Percentiles rank a stretch among this genome's conserved stretches.
phyloP scores from a whole-genome alignment of 2,797 vertebrate species.

The Falco concolor region DNA sequence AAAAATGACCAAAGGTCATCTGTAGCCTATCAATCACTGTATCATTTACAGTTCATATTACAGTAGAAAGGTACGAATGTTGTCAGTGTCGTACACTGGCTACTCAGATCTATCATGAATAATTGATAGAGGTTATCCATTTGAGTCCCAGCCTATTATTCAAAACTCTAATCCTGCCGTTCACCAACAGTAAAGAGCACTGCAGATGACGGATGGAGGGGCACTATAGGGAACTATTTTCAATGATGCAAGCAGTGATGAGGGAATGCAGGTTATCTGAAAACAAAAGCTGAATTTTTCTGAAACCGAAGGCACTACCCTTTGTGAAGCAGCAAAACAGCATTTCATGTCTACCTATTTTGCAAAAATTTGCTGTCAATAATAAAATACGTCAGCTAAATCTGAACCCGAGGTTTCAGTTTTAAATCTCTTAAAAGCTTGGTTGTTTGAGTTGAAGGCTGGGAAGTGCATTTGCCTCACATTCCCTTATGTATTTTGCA shows the following conservation, averaged over 20 bases:
- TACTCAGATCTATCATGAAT: conserved; percentile 18
- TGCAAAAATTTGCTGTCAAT: not conserved
- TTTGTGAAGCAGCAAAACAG: not conserved
- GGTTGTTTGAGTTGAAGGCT: not conserved
- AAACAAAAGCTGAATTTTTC: conserved; percentile 2
- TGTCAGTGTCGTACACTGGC: not conserved
- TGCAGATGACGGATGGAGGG: not conserved
- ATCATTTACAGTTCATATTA: not conserved
- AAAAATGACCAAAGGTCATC: conserved; percentile 32
- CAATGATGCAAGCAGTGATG: not conserved
- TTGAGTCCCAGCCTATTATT: not conserved
- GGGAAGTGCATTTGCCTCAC: not conserved
- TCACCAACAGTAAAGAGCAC: not conserved
- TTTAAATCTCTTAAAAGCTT: not conserved
- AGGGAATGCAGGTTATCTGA: not conserved
- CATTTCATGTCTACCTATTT: not conserved
- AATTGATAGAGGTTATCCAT: conserved; percentile 36
- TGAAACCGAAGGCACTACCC: not conserved
- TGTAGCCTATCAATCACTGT: not conserved
- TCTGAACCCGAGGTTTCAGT: not conserved
- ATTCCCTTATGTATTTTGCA: not conserved
- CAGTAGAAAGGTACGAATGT: conserved; percentile 4
- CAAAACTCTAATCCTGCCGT: not conserved
- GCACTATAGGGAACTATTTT: not conserved
- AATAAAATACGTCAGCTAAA: not conserved